phyloP scores from a whole-genome alignment of 2,797 vertebrate species.

The Phrynocephalus forsythii region DNA sequence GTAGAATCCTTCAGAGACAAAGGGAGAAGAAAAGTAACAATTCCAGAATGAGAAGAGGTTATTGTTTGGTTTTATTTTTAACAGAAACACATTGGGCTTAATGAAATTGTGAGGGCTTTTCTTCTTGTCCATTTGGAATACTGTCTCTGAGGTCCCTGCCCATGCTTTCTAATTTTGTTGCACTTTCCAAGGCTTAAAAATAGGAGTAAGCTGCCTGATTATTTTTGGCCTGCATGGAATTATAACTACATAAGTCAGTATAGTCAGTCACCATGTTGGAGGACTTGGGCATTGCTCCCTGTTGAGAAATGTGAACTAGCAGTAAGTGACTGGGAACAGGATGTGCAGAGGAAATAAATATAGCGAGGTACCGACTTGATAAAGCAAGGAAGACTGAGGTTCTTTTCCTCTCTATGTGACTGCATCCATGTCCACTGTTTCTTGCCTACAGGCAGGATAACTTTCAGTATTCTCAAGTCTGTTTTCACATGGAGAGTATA shows the following conservation, averaged over 20 bases:
- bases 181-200: not conserved
- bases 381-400: not conserved
- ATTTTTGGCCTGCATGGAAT: not conserved
- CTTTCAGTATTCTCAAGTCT: slow-evolving; percentile 1
- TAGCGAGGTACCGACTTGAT: not conserved
- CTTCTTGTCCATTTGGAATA: not conserved
- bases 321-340: not conserved
- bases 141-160: not conserved
- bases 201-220: not conserved
- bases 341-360: not conserved
- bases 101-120: not conserved
- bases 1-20: not conserved
- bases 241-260: not conserved
- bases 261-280: not conserved
- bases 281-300: not conserved
- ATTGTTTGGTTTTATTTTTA: not conserved
- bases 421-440: not conserved
- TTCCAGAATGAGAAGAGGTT: not conserved
- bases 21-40: not conserved
- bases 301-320: not conserved
- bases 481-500: not conserved
- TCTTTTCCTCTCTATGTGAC: not conserved
- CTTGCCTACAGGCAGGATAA: not conserved
- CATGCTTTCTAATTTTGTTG: slow-evolving; percentile 1
- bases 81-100: not conserved